Conservation (phyloP, 2,888 invertebrate genomes). For the Drosophila rubida region DNA sequence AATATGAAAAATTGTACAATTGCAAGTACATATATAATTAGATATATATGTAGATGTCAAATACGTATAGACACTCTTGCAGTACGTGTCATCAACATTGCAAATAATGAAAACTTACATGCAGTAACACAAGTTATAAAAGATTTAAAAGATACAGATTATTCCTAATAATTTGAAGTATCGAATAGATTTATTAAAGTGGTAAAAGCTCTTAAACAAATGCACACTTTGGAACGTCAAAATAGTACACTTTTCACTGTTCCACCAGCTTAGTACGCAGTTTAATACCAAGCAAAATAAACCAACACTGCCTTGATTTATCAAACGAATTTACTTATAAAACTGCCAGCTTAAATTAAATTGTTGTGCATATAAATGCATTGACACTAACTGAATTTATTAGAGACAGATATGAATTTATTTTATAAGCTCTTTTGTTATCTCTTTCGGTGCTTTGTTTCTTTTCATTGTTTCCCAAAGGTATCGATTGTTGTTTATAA, state of each 20-base stretch:
- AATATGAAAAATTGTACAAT: constrained; percentile 9
- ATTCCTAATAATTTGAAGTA: constrained; percentile 36
- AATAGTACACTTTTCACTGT: constrained; percentile 22
- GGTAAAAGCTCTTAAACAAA: constrained; percentile 18
- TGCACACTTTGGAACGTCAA: constrained; percentile 21
- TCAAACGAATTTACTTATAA: background rate
- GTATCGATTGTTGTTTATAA: background rate
- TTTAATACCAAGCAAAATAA: background rate
- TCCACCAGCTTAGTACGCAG: constrained; percentile 16
- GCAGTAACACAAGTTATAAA: constrained; percentile 57
- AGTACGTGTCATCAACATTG: background rate
- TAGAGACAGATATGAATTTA: background rate
- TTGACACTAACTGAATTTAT: background rate
- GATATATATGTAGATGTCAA: background rate
- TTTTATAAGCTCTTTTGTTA: background rate
- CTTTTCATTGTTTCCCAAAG: background rate
- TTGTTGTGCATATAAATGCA: background rate
- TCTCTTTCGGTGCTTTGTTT: background rate
- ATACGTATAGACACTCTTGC: constrained; percentile 6
- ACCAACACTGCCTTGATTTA: background rate
- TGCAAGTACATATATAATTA: constrained; percentile 19
- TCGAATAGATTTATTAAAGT: constrained; percentile 42
- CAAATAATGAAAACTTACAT: constrained; percentile 47
- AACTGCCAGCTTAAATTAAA: no score
- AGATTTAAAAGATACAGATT: constrained; percentile 41